These are phyloP conservation scores for Gastrophryne carolinensis DNA, from an alignment of 2,797 vertebrate species.

Conservation along the genomic window DNA sequence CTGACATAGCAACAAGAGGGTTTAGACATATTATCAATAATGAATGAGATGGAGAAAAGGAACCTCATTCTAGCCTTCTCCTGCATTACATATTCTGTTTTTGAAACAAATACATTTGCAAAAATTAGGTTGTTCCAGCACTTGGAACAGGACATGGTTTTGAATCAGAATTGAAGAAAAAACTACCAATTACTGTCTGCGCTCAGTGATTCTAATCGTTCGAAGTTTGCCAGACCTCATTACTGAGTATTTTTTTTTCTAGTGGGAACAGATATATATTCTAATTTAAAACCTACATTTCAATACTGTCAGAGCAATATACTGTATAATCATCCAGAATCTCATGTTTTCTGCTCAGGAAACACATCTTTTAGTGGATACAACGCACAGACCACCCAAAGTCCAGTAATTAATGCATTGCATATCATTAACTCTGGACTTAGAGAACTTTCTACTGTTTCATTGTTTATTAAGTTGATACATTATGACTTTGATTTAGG, in stretches of 20 bases:
- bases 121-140: conserved; percentile 43
- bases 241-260: conserved; percentile 36
- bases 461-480: too few relatives aligned
- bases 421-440: too few relatives aligned
- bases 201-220: conserved; percentile 38
- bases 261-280: conserved; percentile 34
- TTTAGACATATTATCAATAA: conserved; percentile 44
- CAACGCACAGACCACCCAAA: too few relatives aligned
- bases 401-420: too few relatives aligned
- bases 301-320: not conserved
- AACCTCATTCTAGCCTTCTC: conserved; percentile 19
- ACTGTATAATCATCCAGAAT: not conserved
- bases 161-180: conserved; percentile 12
- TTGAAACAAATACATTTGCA: conserved; percentile 45
- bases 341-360: not conserved
- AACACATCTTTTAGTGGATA: too few relatives aligned
- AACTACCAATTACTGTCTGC: conserved; percentile 42
- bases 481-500: too few relatives aligned
- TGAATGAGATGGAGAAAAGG: conserved; percentile 32
- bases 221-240: conserved; percentile 43
- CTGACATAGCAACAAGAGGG: conserved; percentile 19
- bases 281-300: conserved; percentile 30
- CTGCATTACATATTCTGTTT: conserved; percentile 42
- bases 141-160: conserved; percentile 30
- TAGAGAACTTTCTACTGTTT: too few relatives aligned